Conservation (phyloP, 92 coral and sea anemone species). For the Galaxea fascicularis region DNA sequence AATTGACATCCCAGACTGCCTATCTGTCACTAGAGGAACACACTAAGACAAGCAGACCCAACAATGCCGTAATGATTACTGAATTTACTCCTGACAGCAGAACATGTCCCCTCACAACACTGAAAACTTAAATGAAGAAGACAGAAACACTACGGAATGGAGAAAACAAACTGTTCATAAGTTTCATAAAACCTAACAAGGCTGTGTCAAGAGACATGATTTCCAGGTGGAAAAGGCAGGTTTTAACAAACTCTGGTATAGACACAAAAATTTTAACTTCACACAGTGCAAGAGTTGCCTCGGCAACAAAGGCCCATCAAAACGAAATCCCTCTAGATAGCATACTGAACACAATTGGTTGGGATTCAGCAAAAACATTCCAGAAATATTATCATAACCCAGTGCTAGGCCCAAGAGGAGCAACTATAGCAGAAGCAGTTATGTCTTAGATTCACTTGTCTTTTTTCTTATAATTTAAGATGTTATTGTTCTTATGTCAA, state of each 20-base stretch:
- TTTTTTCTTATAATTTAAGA: not conserved
- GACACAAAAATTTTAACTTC: slow-evolving; percentile 45
- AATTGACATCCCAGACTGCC: slow-evolving; percentile 47
- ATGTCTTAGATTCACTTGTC: slow-evolving; percentile 32
- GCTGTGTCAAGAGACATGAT: slow-evolving; percentile 71
- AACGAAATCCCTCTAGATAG: slow-evolving; percentile 60
- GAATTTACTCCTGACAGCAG: slow-evolving; percentile 52
- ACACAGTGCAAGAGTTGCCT: slow-evolving; percentile 72
- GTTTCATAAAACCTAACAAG: slow-evolving; percentile 62
- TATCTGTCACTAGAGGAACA: slow-evolving; percentile 60
- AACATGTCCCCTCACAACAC: slow-evolving; percentile 62
- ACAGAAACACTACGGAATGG: slow-evolving; percentile 59
- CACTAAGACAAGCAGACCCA: slow-evolving; percentile 72
- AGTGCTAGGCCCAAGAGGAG: slow-evolving; percentile 52
- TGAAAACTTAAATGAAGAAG: slow-evolving; percentile 51
- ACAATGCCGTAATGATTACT: slow-evolving; percentile 36
- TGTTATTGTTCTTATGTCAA: slow-evolving; percentile 58
- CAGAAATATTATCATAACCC: slow-evolving; percentile 54
- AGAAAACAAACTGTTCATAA: slow-evolving; percentile 63
- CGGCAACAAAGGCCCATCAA: slow-evolving; percentile 68
- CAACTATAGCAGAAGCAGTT: slow-evolving; percentile 54
- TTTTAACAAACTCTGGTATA: slow-evolving; percentile 58
- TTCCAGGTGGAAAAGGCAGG: slow-evolving; percentile 67
- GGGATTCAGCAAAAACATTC: slow-evolving; percentile 56
- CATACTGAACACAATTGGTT: slow-evolving; percentile 64